These are phyloP conservation scores for Pterocles burchelli DNA, from an alignment of 2,113 vertebrate genomes.

Conservation along the genomic window DNA sequence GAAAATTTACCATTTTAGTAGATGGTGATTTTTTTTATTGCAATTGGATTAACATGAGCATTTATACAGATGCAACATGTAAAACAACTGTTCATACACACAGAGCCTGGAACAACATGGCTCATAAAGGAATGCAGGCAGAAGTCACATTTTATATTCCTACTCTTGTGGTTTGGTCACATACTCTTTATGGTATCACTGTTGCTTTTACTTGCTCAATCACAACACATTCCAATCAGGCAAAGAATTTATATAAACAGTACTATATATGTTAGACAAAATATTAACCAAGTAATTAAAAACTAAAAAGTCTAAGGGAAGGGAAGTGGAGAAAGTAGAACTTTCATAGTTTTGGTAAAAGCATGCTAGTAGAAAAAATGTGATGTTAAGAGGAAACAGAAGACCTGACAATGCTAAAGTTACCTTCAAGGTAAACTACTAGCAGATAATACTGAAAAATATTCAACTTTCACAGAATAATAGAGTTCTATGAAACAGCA, in stretches of 20 bases:
- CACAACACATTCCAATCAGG: not conserved
- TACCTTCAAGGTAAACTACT: not conserved
- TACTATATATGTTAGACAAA: not conserved
- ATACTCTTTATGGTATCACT: not conserved
- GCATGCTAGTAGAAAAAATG: not conserved
- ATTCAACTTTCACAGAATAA: not conserved
- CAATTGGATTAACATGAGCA: not conserved
- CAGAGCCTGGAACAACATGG: rapidly evolving
- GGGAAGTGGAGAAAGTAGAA: not conserved
- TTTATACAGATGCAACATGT: not conserved
- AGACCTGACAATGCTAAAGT: not conserved
- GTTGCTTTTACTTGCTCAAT: not conserved
- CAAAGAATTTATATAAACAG: not conserved
- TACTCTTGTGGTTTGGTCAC: not conserved
- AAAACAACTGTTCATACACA: not conserved
- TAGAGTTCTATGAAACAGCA: not conserved
- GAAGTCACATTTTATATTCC: not conserved
- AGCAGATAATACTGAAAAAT: not conserved
- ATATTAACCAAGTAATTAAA: not conserved
- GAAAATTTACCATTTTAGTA: not conserved
- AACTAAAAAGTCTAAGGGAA: not conserved
- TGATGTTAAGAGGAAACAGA: not conserved
- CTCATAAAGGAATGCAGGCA: rapidly evolving
- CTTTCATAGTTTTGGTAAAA: not conserved
- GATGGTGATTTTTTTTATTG: not conserved